These are phyloP conservation scores for Chrysodeixis includens DNA, from an alignment of 2,888 invertebrate genomes.

Conservation along the genomic window DNA sequence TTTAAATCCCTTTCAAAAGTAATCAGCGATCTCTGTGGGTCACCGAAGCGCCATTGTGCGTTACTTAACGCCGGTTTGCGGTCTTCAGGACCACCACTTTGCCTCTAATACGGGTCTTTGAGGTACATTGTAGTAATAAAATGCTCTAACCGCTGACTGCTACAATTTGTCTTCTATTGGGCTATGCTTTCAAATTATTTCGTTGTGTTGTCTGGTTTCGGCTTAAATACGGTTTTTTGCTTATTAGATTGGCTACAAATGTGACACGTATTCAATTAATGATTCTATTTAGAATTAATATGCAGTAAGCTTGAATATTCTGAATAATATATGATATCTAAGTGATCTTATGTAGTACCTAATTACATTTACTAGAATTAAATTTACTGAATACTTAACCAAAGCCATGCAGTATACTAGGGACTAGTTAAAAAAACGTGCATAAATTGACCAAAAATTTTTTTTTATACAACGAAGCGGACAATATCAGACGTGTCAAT, in stretches of 20 bases:
- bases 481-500: neutral
- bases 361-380: neutral
- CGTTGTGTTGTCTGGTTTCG: constrained; percentile 34
- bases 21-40: constrained; percentile 43
- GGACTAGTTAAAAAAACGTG: neutral
- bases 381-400: neutral
- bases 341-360: neutral
- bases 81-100: constrained; percentile 28
- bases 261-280: neutral
- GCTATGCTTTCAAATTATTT: constrained; percentile 24
- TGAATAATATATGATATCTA: neutral
- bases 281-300: neutral
- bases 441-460: neutral
- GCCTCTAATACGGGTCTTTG: constrained; percentile 26
- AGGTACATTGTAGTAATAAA: constrained; percentile 57
- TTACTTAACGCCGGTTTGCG: constrained; percentile 40
- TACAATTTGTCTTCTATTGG: constrained; percentile 48
- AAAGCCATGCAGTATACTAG: neutral
- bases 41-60: constrained; percentile 23
- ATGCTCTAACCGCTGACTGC: constrained; percentile 42
- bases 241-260: neutral
- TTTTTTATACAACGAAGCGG: neutral
- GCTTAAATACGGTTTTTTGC: constrained; percentile 30
- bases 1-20: constrained; percentile 41
- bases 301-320: no score